Conservation (phyloP, 2,797 vertebrate species). For the Harpagifer antarcticus region DNA sequence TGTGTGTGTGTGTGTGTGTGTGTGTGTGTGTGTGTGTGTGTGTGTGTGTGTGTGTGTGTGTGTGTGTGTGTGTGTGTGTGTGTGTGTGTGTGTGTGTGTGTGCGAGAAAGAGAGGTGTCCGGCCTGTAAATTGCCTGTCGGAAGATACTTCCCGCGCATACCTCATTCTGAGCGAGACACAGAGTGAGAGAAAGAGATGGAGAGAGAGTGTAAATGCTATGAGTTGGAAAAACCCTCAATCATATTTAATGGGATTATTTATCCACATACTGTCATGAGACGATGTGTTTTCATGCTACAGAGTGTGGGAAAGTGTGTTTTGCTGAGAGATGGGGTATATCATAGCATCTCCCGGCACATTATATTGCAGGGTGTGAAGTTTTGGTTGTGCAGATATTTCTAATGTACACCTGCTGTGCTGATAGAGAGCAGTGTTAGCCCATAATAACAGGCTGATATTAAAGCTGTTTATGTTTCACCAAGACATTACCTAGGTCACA, state of each 20-base stretch:
- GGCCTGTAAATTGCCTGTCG: conserved; percentile 77
- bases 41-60: too few relatives aligned
- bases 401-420: conserved; percentile 38
- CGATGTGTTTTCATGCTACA: conserved; percentile 47
- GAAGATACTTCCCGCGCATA: conserved; percentile 71
- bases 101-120: conserved; percentile 51
- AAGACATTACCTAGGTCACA: conserved; percentile 29
- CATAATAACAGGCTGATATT: conserved; percentile 35
- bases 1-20: conserved; percentile 10
- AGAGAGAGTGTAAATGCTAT: conserved; percentile 65
- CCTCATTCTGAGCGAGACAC: conserved; percentile 68
- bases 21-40: too few relatives aligned
- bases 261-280: conserved; percentile 75
- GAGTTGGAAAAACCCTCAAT: conserved; percentile 78
- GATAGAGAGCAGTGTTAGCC: conserved; percentile 34
- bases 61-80: conserved; percentile 30
- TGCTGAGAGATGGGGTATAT: conserved; percentile 61
- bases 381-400: conserved; percentile 43
- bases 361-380: conserved; percentile 50
- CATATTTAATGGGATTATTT: conserved; percentile 82
- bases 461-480: conserved; percentile 57
- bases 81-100: conserved; percentile 1
- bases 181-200: conserved; percentile 30
- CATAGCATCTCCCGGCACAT: conserved; percentile 55
- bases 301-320: conserved; percentile 59